Percentiles rank a stretch among this genome's conserved stretches.
phyloP scores from a whole-genome alignment of 1,140 invertebrate genomes.

The Potamilus streckersoni region DNA sequence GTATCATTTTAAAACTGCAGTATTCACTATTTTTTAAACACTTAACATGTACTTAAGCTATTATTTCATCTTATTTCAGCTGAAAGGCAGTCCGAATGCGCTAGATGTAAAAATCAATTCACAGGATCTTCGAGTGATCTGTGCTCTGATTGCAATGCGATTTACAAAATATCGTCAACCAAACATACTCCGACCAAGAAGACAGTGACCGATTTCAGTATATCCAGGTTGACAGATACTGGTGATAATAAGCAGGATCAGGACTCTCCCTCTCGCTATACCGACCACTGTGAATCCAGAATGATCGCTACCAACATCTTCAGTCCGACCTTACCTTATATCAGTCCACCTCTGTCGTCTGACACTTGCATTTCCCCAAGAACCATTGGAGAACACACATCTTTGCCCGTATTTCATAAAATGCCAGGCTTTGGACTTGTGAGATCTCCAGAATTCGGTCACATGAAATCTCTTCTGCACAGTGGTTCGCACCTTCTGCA shows the following conservation, averaged over 20 bases:
- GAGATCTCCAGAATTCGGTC: too few relatives aligned
- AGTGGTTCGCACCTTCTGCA: too few relatives aligned
- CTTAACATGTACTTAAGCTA: neutral
- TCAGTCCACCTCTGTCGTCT: too few relatives aligned
- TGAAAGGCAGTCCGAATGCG: slow-evolving; percentile 24
- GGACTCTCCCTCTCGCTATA: neutral
- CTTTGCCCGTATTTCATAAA: too few relatives aligned
- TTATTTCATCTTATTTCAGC: slow-evolving; percentile 15
- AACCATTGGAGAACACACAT: too few relatives aligned
- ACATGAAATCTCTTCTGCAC: too few relatives aligned
- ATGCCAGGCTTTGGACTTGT: too few relatives aligned
- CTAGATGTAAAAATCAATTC: slow-evolving; percentile 17
- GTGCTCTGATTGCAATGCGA: slow-evolving; percentile 20
- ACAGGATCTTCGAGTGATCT: slow-evolving; percentile 3
- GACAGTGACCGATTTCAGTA: slow-evolving; percentile 28
- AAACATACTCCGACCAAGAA: slow-evolving; percentile 2
- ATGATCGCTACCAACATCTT: neutral
- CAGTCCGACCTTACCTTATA: too few relatives aligned
- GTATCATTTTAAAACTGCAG: too few relatives aligned
- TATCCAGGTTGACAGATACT: slow-evolving; percentile 24
- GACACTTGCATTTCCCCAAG: too few relatives aligned
- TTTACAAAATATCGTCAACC: slow-evolving; percentile 2
- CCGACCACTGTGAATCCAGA: slow-evolving; percentile 7
- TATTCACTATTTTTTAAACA: neutral
- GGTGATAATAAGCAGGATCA: slow-evolving; percentile 4